Base-by-base conservation (phyloP, 2,797 vertebrate species). In the Varecia variegata region DNA sequence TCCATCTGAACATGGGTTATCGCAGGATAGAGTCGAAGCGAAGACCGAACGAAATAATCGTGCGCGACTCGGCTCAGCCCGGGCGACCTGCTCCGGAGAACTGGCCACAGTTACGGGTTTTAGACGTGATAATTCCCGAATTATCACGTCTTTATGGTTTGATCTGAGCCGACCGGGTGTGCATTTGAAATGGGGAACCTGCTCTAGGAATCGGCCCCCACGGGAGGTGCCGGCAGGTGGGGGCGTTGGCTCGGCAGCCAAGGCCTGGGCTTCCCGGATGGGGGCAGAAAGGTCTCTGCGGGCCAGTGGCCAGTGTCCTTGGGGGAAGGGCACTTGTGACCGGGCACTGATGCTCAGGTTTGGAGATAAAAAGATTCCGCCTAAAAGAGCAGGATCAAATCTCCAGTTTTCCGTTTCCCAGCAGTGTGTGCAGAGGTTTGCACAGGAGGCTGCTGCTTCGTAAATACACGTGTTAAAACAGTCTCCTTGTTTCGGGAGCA, bases 21-120 rank as follows among this genome's bases (percentile, higher is more conserved):
- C 7, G 0, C 7, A 38, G 5, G 15, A 0, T 4, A 25, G 65
- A 7, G 2, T 30, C 25, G 11, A 74, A 52, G 50, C 1, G 27
- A 56, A 45, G 77, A n/a, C 45, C 15, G 0, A 7, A 27, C 0
- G 7, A 0, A 54, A 2, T 20, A 1, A 7, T 1, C 54, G 23
- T 18, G 52, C 43, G 35, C 23, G 12, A 7, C 23, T 17, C 0
- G 0, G 13, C 25, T 10, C 38, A 9, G 32, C 17, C 23, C 0
- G 0, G 14, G 32, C 50, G 11, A 3, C 9, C 20, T 10, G 56
- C 27, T 25, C 20, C 4, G 0, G 2, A 21, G 18, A 52, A 21
- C 5, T 2, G 58, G n/a, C 38, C 5, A 0, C 9, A 0, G 21
- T 7, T 5, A 2, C 1, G 20, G 5, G 50, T 45, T 35, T 47